Conservation (phyloP, 2,888 invertebrate species). For the Rosalia funebris region DNA sequence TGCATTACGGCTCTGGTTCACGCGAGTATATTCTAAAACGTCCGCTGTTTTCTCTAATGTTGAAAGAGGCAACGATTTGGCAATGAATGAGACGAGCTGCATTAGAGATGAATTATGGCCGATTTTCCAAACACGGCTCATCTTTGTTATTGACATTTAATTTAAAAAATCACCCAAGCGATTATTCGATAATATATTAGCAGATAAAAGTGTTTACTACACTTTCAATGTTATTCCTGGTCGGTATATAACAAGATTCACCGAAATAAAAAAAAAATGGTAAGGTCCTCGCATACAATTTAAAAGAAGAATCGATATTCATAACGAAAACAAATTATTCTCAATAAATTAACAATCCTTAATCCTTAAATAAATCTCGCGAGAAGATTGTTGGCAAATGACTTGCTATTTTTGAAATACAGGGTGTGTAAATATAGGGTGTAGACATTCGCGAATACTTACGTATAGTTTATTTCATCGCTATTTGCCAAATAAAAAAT, state of each 20-base stretch:
- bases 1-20: too few species aligned
- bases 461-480: too few species aligned
- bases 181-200: constrained; percentile 1
- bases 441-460: too few species aligned
- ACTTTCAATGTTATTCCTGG: neutral
- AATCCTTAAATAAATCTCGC: too few species aligned
- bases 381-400: too few species aligned
- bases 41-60: neutral
- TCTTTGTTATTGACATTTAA: constrained; percentile 18
- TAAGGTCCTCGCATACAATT: neutral
- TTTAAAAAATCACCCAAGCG: constrained; percentile 1
- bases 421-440: too few species aligned
- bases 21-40: too few species aligned
- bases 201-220: neutral
- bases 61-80: neutral
- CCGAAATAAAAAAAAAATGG: neutral
- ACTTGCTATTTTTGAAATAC: too few species aligned
- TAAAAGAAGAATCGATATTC: neutral
- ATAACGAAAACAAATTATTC: too few species aligned
- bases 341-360: too few species aligned
- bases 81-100: too few species aligned
- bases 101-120: constrained; percentile 11
- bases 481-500: too few species aligned
- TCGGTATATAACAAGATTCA: neutral
- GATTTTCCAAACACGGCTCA: constrained; percentile 1